Conservation (phyloP, 1,140 invertebrate species). For the Mamestra configurata region DNA sequence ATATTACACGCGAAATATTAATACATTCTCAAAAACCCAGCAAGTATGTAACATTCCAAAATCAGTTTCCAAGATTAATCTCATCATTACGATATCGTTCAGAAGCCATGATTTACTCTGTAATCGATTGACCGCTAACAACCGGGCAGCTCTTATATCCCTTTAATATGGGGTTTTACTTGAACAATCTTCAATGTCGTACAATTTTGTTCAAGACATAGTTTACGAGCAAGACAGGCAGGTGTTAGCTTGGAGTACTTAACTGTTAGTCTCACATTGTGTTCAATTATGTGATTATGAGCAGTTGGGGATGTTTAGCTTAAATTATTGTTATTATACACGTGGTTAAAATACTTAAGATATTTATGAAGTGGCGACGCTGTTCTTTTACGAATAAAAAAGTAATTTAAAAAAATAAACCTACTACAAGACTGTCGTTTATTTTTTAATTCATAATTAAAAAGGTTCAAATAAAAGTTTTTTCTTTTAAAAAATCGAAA, state of each 20-base stretch:
- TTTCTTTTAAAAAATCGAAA: no score
- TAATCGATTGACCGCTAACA: background rate
- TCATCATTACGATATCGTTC: background rate
- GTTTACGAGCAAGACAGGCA: background rate
- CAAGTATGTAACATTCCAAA: background rate
- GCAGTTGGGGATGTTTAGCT: background rate
- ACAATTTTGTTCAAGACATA: background rate
- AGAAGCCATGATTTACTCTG: conserved; percentile 3
- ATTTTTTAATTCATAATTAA: no score
- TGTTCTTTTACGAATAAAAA: no score
- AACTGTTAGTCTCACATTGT: background rate
- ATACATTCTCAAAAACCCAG: no score
- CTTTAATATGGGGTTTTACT: background rate
- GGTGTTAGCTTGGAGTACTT: background rate
- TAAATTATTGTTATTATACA: background rate
- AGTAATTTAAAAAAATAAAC: no score
- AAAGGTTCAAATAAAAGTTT: no score
- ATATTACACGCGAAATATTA: no score
- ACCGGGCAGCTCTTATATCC: background rate
- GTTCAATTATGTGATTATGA: background rate
- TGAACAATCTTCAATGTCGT: background rate
- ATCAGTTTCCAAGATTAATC: background rate
- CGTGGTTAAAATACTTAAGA: background rate
- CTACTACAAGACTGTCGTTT: no score
- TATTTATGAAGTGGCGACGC: background rate